Evolutionary conservation across 2,888 invertebrate species (phyloP), one percentile per base, ranked within the genome.

Genomic region (Drosophila recens): DNA sequence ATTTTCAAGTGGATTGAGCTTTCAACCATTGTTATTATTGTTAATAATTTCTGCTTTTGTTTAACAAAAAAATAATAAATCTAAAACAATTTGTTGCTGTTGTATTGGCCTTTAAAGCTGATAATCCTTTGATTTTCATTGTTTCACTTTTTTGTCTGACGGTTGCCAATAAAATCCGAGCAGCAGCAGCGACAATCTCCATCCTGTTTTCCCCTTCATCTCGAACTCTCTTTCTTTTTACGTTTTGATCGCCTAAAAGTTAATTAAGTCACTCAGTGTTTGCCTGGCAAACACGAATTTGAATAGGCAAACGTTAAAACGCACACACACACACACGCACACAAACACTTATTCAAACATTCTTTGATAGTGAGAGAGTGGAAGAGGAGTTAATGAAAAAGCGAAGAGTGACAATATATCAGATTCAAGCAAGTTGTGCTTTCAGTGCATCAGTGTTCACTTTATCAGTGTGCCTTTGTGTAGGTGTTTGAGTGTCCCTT

Each of bases 21-120:
- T 53, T 43, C 20, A 67, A 53, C 64, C 10, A 75, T 84, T 84
- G 82, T 84, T 63, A 85, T 80, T 82, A 82, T 76, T 17, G 17
- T 17, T 87, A 76, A 87, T 84, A 85, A 85, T 85, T 82, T 87
- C 49, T 51, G 73, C 70, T 67, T 77, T 81, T 79, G 43, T 52
- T 52, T 27, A 36, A 17, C 23, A 27, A 27, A 27, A 27, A 27
- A 27, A 27, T 17, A 49, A 30, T 17, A 40, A 10, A 42, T 33
- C 20, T 23, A 49, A 6, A 34, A 57, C 3, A 27, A 56, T 10
- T 51, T 27, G 27, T 42, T 62, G 48, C 43, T 17, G 36, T 38
- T 62, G 46, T 11, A 23, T 10, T 48, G 33, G n/a, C 4, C 17
- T 9, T 57, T 74, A 23, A 64, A 42, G 54, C 77, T 57, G 52